Conservation (phyloP, 2,113 vertebrate species). For the Danionella cerebrum region DNA sequence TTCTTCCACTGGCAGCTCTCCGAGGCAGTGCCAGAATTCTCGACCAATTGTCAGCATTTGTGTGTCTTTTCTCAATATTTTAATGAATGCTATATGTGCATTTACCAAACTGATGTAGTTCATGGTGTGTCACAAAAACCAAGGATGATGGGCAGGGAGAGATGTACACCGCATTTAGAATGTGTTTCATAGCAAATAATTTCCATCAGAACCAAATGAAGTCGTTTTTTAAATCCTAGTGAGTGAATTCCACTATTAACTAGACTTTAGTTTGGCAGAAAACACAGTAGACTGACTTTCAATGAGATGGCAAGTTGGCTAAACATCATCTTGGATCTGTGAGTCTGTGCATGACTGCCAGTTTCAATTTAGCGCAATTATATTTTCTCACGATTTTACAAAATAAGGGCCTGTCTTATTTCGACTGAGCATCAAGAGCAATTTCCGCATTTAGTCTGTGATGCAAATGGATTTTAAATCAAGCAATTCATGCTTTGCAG, state of each 20-base stretch:
- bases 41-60: too few relatives aligned
- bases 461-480: conserved; percentile 62
- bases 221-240: conserved; percentile 22
- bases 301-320: not conserved
- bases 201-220: conserved; percentile 22
- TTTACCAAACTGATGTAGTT: conserved; percentile 38
- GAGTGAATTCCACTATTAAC: conserved; percentile 15
- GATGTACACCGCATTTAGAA: conserved; percentile 36
- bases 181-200: conserved; percentile 16
- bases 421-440: conserved; percentile 19
- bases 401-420: conserved; percentile 21
- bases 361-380: not conserved
- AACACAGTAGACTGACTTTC: not conserved
- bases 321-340: conserved; percentile 5
- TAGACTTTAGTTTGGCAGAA: conserved; percentile 1
- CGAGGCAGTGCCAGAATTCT: too few relatives aligned
- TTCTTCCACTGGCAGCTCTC: too few relatives aligned
- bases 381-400: conserved; percentile 14
- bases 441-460: conserved; percentile 39
- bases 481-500: conserved; percentile 60
- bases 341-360: not conserved
- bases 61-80: conserved; percentile 34
- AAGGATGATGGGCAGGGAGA: conserved; percentile 8
- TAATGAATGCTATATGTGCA: conserved; percentile 42
- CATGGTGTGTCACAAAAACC: conserved; percentile 22